Conservation (phyloP, 2,113 vertebrate species). For the Eurypyga helias region DNA sequence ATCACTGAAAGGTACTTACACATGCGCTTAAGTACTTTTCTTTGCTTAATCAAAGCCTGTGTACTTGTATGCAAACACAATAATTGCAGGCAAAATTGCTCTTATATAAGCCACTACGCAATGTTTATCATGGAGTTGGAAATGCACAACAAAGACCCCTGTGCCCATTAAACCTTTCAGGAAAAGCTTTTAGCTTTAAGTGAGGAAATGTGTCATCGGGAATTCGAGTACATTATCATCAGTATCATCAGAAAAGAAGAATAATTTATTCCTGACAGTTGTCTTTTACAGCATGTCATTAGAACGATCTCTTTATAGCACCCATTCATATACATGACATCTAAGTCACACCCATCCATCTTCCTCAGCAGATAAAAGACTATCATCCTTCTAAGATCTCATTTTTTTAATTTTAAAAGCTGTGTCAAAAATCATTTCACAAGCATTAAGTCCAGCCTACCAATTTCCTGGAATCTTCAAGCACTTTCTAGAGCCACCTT, state of each 20-base stretch:
- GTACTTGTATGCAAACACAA: slow-evolving; percentile 42
- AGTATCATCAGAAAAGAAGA: slow-evolving; percentile 58
- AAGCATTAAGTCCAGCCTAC: slow-evolving; percentile 60
- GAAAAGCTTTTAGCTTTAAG: slow-evolving; percentile 20
- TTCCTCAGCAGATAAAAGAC: slow-evolving; percentile 65
- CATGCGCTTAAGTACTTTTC: not conserved
- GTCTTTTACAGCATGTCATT: slow-evolving; percentile 67
- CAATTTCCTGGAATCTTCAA: slow-evolving; percentile 22
- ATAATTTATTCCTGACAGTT: slow-evolving; percentile 73
- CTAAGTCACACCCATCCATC: slow-evolving; percentile 73
- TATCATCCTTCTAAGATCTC: slow-evolving; percentile 66
- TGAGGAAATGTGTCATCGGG: not conserved
- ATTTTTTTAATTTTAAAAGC: slow-evolving; percentile 66
- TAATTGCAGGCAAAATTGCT: slow-evolving; percentile 40
- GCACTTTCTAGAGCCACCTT: not conserved
- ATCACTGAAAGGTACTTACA: not conserved
- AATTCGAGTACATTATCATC: slow-evolving; percentile 45
- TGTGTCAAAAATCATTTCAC: slow-evolving; percentile 66
- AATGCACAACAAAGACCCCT: not conserved
- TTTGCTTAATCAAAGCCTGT: slow-evolving; percentile 45
- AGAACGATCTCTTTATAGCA: slow-evolving; percentile 71
- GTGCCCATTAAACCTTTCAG: not conserved
- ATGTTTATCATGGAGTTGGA: not conserved
- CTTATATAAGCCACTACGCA: not conserved
- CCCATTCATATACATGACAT: slow-evolving; percentile 71